Percentiles rank a stretch among this genome's conserved stretches.
Conservation (phyloP, 2,113 vertebrate genomes). For the Phylloscopus trochiloides region DNA sequence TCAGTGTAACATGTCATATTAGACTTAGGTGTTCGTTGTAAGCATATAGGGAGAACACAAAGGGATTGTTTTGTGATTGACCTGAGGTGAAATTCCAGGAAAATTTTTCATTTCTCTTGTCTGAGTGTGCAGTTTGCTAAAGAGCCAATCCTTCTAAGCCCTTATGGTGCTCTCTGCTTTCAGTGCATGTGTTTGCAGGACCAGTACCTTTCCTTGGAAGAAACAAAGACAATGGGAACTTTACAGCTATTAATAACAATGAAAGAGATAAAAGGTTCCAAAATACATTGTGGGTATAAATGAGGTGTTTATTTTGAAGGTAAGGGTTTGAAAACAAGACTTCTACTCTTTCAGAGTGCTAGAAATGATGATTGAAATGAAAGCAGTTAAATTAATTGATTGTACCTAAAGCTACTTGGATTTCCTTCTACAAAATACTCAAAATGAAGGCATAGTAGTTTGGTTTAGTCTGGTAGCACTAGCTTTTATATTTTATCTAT, state of each 20-base stretch:
- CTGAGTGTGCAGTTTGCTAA: not conserved
- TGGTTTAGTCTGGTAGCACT: not conserved
- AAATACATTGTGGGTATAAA: not conserved
- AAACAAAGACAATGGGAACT: not conserved
- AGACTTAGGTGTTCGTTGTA: not conserved
- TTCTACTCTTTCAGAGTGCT: not conserved
- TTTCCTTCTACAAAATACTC: not conserved
- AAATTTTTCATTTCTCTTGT: not conserved
- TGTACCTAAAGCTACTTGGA: not conserved
- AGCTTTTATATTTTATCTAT: not conserved
- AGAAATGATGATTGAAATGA: not conserved
- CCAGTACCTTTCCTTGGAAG: not conserved
- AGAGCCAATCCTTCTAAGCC: not conserved
- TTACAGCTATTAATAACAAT: not conserved
- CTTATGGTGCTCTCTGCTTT: not conserved
- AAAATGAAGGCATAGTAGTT: not conserved
- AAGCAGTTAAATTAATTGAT: rapidly evolving
- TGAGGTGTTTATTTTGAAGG: not conserved
- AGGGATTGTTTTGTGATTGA: not conserved
- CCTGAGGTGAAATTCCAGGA: not conserved
- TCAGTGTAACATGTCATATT: not conserved
- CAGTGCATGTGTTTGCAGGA: not conserved
- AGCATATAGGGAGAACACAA: not conserved
- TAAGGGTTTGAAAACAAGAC: not conserved
- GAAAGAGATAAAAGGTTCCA: not conserved